Conservation (phyloP, 1,140 invertebrate genomes). For the Sesamia nonagrioides region DNA sequence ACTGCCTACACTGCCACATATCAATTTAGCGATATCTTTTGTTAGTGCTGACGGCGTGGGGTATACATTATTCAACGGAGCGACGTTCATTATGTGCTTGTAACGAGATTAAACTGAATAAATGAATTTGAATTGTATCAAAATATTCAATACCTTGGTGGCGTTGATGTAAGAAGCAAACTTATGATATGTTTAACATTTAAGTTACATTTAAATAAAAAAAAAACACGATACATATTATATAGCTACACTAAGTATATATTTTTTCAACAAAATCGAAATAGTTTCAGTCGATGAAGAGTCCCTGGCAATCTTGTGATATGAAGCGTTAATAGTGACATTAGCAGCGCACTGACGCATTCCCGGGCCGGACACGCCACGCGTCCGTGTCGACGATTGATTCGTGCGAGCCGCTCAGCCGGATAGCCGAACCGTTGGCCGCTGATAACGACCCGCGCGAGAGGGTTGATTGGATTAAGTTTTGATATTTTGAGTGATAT, state of each 20-base stretch:
- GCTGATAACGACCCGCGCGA: neutral
- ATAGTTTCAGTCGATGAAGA: neutral
- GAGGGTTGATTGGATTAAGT: neutral
- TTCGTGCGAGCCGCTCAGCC: neutral
- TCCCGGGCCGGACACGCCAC: neutral
- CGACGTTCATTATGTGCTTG: slow-evolving; percentile 49
- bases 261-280: neutral
- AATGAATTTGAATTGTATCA: slow-evolving; percentile 47
- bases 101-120: slow-evolving; percentile 48
- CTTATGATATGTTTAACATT: neutral
- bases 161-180: neutral
- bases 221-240: no score
- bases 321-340: slow-evolving; percentile 18
- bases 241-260: no score
- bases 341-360: slow-evolving; percentile 33
- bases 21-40: slow-evolving; percentile 42
- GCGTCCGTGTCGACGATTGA: neutral
- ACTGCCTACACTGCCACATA: slow-evolving; percentile 21
- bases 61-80: slow-evolving; percentile 41
- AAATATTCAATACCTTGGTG: slow-evolving; percentile 35
- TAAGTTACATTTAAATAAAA: no score
- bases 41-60: slow-evolving; percentile 8
- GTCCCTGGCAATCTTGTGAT: neutral
- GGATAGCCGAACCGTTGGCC: neutral
- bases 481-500: neutral